These are phyloP conservation scores for Herpailurus yagouaroundi DNA, from an alignment of 2,113 vertebrate genomes.

Conservation along the genomic window DNA sequence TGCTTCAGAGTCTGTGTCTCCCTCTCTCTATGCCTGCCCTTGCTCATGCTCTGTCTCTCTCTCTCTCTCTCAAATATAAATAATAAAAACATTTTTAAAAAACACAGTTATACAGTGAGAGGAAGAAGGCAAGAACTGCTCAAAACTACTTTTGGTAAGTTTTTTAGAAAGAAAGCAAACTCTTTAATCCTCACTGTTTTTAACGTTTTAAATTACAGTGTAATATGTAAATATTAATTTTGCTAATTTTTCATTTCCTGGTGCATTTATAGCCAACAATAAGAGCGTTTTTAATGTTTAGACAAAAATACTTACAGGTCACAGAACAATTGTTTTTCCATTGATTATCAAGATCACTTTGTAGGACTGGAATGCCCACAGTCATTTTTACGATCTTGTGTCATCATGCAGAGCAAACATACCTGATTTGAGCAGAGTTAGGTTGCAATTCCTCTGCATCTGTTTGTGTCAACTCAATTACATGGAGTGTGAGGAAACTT, in stretches of 20 bases:
- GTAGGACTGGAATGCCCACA: neutral
- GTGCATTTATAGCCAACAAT: neutral
- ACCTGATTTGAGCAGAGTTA: neutral
- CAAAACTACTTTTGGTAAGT: neutral
- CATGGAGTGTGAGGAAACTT: neutral
- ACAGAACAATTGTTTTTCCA: neutral
- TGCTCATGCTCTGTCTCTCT: too few species aligned
- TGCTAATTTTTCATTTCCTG: conserved; percentile 57
- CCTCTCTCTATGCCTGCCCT: too few species aligned
- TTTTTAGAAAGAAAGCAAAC: conserved; percentile 18
- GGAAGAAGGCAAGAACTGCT: neutral
- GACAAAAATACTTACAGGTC: conserved; percentile 46
- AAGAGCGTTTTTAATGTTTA: conserved; percentile 39
- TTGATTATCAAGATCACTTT: conserved; percentile 23
- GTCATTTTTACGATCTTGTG: neutral
- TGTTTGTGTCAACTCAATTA: neutral
- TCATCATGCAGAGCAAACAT: neutral
- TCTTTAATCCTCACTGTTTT: conserved; percentile 34
- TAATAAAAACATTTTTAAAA: too few species aligned
- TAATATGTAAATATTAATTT: conserved; percentile 33
- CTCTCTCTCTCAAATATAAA: too few species aligned
- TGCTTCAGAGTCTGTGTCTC: too few species aligned
- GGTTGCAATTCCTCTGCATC: neutral
- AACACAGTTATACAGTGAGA: neutral
- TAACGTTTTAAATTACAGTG: conserved; percentile 35